Base-by-base conservation (phyloP, 92 coral and sea anemone species). In the Palythoa heliodiscus region DNA sequence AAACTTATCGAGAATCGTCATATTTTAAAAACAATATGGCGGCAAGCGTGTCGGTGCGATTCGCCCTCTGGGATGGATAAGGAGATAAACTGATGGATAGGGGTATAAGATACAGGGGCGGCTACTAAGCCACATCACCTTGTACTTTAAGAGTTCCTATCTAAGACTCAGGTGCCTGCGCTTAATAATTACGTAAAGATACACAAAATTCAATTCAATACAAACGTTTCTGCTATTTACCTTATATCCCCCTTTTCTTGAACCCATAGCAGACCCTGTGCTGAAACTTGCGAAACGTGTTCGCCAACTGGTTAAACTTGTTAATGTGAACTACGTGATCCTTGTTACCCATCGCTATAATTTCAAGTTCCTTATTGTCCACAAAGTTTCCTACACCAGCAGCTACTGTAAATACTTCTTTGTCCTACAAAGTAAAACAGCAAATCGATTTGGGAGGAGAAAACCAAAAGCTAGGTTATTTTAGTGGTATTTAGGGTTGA, bases 261-360 rank as follows among this genome's bases (percentile, higher is more conserved):
- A 10, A 50, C 16, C 78, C 78, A 74, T 74, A 74, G 37, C 78
- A 74, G 13, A 16, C 11, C 3, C 1, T 74, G 60, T 50, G 38
- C 78, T 48, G 53, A 8, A 74, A 74, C 38, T 74, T 15, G 35
- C 25, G 37, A 20, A 74, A 24, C 39, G 2, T 74, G 17, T 48
- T 50, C 7, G 60, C 38, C 15, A 74, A 50, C 39, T 74, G 37
- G 60, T 19, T 9, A 53, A 17, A 74, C 53, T 74, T 7, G 19
- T 74, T 52, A 8, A 58, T 60, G 24, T 60, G 39, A 52, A 77
- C 47, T 3, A 77, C 82, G 20, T 25, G 60, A 1, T 77, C 52
- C 82, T 58, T 77, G 50, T 57, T 68, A 14, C 53, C 54, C 82
- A 77, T 77, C 23, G 82, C 70, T 16, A 77, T 77, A 37, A 77